These are phyloP conservation scores for Hypercompe scribonia DNA, from an alignment of 2,888 invertebrate species.

Conservation along the genomic window DNA sequence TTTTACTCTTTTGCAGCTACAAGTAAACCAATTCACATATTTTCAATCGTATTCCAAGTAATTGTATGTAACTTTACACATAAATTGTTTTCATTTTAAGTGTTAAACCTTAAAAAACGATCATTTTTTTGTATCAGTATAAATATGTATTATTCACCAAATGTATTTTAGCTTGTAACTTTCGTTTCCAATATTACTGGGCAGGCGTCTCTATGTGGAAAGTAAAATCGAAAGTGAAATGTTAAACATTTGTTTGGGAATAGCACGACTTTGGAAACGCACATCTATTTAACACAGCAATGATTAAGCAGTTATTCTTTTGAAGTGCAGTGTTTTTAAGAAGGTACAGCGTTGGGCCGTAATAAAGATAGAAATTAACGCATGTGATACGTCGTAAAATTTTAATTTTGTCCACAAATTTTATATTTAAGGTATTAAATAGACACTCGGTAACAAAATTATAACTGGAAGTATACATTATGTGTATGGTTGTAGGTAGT, in stretches of 20 bases:
- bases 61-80: neutral
- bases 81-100: neutral
- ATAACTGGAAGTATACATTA: no score
- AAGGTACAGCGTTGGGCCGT: neutral
- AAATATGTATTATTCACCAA: neutral
- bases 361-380: neutral
- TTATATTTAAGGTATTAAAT: neutral
- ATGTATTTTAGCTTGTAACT: neutral
- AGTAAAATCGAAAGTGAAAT: slow-evolving; percentile 3
- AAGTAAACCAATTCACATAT: neutral
- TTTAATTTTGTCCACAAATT: neutral
- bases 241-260: slow-evolving; percentile 1
- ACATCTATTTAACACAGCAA: neutral
- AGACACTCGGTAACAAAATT: no score
- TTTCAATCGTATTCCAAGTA: neutral
- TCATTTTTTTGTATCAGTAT: neutral
- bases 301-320: neutral
- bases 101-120: neutral
- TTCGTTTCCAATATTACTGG: neutral
- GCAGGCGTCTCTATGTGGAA: neutral
- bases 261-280: neutral
- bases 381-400: neutral
- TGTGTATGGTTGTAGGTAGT: no score
- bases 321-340: neutral
- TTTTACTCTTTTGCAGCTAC: no score